These are phyloP conservation scores for Erynnis tages DNA, from an alignment of 2,888 invertebrate genomes.

Conservation along the genomic window DNA sequence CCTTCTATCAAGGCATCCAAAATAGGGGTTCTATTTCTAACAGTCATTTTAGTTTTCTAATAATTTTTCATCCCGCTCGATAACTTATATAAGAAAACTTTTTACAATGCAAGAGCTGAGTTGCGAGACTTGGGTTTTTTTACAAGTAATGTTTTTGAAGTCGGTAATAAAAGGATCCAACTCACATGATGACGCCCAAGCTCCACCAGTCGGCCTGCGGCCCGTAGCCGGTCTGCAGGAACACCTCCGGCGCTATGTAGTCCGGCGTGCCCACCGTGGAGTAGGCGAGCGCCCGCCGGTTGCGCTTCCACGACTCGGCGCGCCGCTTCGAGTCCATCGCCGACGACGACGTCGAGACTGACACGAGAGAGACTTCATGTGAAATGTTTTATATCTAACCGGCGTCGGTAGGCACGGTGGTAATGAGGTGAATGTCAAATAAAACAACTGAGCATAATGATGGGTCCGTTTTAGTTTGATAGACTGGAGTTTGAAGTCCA, in stretches of 20 bases:
- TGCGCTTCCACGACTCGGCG: constrained; percentile 99
- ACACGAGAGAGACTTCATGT: constrained; percentile 32
- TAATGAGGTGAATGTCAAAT: constrained; percentile 15
- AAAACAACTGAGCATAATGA: constrained; percentile 27
- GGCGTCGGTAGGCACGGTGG: constrained; percentile 2
- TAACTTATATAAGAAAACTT: too few relatives aligned
- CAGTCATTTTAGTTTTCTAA: too few relatives aligned
- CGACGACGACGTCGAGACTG: constrained; percentile 74
- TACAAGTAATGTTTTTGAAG: too few relatives aligned
- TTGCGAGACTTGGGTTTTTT: too few relatives aligned
- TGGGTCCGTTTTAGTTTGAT: too few relatives aligned
- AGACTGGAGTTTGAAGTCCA: constrained; percentile 99
- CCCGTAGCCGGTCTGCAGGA: constrained; percentile 98
- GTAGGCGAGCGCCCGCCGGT: constrained; percentile 96
- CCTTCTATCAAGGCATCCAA: too few relatives aligned
- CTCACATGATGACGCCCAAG: constrained; percentile 98
- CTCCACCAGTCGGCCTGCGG: constrained; percentile 99
- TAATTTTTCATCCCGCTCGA: too few relatives aligned
- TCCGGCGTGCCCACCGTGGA: constrained; percentile 99
- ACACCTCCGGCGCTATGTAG: constrained; percentile 99
- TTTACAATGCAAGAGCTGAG: too few relatives aligned
- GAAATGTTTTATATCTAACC: constrained; percentile 17
- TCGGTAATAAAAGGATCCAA: constrained; percentile 30
- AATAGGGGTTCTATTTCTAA: too few relatives aligned
- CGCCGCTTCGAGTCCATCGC: constrained; percentile 98